These are phyloP conservation scores for Criorhina ranunculi DNA, from an alignment of 2,888 invertebrate genomes.

Conservation along the genomic window DNA sequence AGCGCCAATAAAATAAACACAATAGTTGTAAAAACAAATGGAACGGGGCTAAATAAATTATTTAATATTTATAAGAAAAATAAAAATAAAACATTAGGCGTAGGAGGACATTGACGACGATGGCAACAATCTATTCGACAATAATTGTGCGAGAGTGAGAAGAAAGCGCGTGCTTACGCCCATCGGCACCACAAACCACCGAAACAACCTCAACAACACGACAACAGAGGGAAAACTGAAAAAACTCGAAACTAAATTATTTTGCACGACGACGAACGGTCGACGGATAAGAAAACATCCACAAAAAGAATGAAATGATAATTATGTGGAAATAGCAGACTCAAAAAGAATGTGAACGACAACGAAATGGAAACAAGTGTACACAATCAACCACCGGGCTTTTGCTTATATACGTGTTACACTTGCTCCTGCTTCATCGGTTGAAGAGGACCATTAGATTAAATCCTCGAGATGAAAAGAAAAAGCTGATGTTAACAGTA, in stretches of 20 bases:
- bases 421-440: too few species aligned
- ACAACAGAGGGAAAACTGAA: conserved; percentile 41
- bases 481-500: too few species aligned
- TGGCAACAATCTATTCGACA: conserved; percentile 4
- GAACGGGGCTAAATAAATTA: not conserved
- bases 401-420: too few species aligned
- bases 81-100: not conserved
- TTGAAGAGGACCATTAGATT: too few species aligned
- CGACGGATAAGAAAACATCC: not conserved
- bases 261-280: not conserved
- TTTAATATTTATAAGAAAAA: conserved; percentile 12
- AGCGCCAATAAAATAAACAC: not conserved
- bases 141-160: conserved; percentile 34
- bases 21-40: not conserved
- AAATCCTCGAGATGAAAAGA: too few species aligned
- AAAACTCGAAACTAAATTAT: not conserved
- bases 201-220: not conserved
- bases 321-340: not conserved
- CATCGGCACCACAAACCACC: not conserved
- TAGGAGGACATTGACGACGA: conserved; percentile 6
- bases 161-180: conserved; percentile 50
- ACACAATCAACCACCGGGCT: too few species aligned
- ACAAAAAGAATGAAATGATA: not conserved
- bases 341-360: too few species aligned
- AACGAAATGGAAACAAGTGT: not conserved